These are phyloP conservation scores for Tachysurus fulvidraco DNA, from an alignment of 2,113 vertebrate species.

Conservation along the genomic window DNA sequence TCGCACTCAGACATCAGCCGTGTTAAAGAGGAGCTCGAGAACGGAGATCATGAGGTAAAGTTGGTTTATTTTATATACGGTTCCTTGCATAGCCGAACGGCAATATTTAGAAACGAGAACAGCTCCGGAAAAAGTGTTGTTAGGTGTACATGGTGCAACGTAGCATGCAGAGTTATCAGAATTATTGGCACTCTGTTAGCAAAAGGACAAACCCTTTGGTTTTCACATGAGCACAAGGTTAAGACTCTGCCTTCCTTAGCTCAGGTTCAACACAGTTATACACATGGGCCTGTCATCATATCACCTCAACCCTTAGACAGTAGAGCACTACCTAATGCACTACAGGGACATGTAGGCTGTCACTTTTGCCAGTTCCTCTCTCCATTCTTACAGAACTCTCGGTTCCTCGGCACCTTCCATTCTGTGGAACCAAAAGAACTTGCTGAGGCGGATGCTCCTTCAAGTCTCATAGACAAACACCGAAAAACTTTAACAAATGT, in stretches of 20 bases:
- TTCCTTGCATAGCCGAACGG: no score
- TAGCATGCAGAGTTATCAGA: neutral
- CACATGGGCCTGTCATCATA: neutral
- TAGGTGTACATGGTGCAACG: no score
- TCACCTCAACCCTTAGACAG: neutral
- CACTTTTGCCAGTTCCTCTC: neutral
- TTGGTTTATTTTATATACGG: neutral
- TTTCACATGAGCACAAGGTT: neutral
- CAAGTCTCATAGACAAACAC: neutral
- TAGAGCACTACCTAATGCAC: neutral
- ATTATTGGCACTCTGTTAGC: neutral
- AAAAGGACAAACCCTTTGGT: neutral
- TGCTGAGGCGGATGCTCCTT: neutral
- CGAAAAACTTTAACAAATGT: neutral
- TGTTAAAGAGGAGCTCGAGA: conserved; percentile 93
- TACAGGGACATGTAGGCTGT: neutral
- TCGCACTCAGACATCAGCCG: conserved; percentile 76
- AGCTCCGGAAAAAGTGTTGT: no score
- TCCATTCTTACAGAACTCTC: neutral
- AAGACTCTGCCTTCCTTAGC: neutral
- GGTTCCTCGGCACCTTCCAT: neutral
- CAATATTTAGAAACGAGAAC: neutral
- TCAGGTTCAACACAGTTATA: neutral
- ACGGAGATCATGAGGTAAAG: conserved; percentile 78
- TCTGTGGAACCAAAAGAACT: neutral